A percentile compares a stretch with the other conserved stretches of the same genome.
These are phyloP conservation scores for Drosophila tripunctata DNA, from an alignment of 2,888 invertebrate species.

Conservation along the genomic window DNA sequence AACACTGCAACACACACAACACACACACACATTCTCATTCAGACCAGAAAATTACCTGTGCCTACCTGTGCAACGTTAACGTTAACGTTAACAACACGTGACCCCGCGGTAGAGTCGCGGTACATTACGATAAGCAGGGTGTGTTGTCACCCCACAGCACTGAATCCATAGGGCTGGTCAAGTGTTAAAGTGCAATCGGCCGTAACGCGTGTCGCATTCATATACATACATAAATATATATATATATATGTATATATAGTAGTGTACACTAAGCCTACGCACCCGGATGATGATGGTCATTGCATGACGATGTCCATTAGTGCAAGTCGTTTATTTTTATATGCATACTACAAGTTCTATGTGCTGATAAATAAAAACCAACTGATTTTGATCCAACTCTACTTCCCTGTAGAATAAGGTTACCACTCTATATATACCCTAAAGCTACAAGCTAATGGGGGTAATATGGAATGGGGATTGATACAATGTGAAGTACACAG, in stretches of 20 bases:
- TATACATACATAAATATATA: background rate
- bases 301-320: conserved; percentile 66
- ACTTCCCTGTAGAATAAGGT: conserved; percentile 4
- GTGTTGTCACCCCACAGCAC: conserved; percentile 52
- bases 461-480: too few species aligned
- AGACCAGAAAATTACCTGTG: conserved; percentile 46
- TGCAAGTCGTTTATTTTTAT: conserved; percentile 64
- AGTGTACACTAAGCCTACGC: conserved; percentile 46
- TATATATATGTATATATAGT: too few species aligned
- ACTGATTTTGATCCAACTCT: conserved; percentile 37
- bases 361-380: conserved; percentile 27
- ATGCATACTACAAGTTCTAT: background rate
- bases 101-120: conserved; percentile 50
- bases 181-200: conserved; percentile 76
- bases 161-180: conserved; percentile 64
- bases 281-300: conserved; percentile 37
- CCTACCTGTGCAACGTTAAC: conserved; percentile 69
- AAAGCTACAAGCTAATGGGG: background rate
- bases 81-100: conserved; percentile 70
- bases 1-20: conserved; percentile 30
- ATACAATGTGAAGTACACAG: too few species aligned
- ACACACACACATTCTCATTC: background rate
- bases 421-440: too few species aligned
- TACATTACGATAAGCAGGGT: conserved; percentile 34
- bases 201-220: conserved; percentile 61